Conservation (phyloP, 2,888 invertebrate species). For the Chrysolina oricalcia region DNA sequence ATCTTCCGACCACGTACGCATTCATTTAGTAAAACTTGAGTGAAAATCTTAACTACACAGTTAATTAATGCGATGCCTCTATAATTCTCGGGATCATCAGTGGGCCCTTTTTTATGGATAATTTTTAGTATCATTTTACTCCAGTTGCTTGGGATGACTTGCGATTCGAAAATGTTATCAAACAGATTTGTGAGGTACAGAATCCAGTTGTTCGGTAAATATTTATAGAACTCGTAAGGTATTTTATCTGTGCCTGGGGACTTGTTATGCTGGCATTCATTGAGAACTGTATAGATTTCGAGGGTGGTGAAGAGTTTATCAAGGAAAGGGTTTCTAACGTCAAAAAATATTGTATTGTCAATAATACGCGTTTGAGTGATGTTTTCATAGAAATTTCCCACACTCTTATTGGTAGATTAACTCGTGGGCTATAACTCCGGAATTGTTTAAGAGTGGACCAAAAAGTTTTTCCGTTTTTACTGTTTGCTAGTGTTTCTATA, state of each 20-base stretch:
- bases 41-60: background rate
- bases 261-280: background rate
- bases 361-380: background rate
- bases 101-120: too few relatives aligned
- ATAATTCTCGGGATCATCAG: too few relatives aligned
- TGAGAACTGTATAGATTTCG: background rate
- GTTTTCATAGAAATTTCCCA: background rate
- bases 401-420: background rate
- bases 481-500: background rate
- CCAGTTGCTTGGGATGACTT: too few relatives aligned
- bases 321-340: background rate
- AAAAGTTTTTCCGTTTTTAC: background rate
- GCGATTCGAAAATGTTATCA: too few relatives aligned
- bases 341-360: background rate
- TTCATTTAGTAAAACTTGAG: background rate
- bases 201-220: too few relatives aligned
- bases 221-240: too few relatives aligned
- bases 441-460: background rate
- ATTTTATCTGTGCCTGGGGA: too few relatives aligned
- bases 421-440: background rate
- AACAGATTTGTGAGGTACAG: too few relatives aligned
- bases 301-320: background rate
- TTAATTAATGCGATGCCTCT: background rate
- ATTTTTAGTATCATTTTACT: too few relatives aligned
- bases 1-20: background rate